Evolutionary conservation across 2,113 vertebrate genomes (phyloP).

Genomic region (Ageneiosus marmoratus): DNA sequence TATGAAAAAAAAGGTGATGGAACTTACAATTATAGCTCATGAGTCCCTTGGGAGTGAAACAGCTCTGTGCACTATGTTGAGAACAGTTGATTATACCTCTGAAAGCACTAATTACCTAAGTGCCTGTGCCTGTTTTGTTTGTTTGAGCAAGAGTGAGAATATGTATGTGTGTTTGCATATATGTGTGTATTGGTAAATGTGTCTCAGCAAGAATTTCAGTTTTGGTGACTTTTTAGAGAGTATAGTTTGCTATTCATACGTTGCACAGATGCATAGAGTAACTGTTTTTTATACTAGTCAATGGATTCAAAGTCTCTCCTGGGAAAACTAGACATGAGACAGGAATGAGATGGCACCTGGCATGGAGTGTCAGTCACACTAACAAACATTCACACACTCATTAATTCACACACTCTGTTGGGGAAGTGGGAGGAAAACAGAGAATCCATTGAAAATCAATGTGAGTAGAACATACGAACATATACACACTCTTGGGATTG

Average conservation of each 20-base stretch:
- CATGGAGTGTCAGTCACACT: neutral
- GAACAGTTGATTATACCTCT: conserved; percentile 47
- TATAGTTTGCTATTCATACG: neutral
- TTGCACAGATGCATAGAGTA: neutral
- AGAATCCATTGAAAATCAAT: neutral
- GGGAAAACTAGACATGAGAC: neutral
- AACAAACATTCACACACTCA: neutral
- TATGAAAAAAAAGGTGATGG: conserved; percentile 18
- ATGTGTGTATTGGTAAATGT: neutral
- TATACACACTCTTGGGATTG: neutral
- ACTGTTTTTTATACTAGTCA: neutral
- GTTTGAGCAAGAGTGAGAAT: neutral
- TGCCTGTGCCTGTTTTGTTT: conserved; percentile 2
- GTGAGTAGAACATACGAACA: too few relatives aligned
- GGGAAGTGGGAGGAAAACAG: too few relatives aligned
- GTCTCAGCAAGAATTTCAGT: neutral
- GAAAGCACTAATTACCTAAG: conserved; percentile 46
- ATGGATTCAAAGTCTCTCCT: neutral
- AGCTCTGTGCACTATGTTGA: conserved; percentile 35
- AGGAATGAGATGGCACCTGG: neutral
- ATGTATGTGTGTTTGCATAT: conserved; percentile 5
- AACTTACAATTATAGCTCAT: conserved; percentile 39
- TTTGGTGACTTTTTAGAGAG: neutral
- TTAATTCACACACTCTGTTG: neutral
- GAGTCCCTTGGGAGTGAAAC: conserved; percentile 23